Evolutionary conservation across 37 sponge, comb jelly and placozoan genomes (phyloP), one percentile per base, ranked within the genome.

Genomic region (Lycopodina hypogea): DNA sequence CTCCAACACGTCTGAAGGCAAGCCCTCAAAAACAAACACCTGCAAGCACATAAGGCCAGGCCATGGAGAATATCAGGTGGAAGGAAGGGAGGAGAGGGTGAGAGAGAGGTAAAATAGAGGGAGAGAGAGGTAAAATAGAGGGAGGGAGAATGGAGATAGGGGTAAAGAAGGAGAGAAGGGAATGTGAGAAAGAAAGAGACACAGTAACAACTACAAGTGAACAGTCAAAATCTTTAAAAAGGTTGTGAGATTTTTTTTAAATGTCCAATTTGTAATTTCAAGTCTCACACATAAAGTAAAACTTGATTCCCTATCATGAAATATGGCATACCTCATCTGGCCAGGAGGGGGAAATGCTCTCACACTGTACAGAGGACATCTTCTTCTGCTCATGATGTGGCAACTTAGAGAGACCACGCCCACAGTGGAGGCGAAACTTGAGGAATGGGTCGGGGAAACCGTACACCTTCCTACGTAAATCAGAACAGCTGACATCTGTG

Each of bases 381-480:
- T 30, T 1, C 61, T 36, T 33, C 74, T 85, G 85, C 28, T 56
- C 48, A 23, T 85, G 85, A 18, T 78, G 71, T 19, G 69, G 0
- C 24, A 76, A 23, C 32, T 76, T 23, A 50, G 59, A 7, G 2
- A 12, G 2, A n/a, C 77, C 59, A 38, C 71, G 66, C 35, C 48
- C 19, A 55, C 24, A 52, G 34, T 62, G 48, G 9, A 84, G 37
- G 42, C 39, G 39, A 26, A 85, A 36, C 71, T 71, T 85, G 23
- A 85, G 64, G 71, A 40, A 85, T 18, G 85, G 85, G 51, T 78
- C 78, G 1, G 85, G 85, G 23, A 15, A 11, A 41, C 85, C 85
- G 60, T 77, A 85, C 23, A 39, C 40, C 79, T 85, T 85, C 12
- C 59, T 55, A 23, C 85, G 71, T 23, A 85, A 38, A 42, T 48